Conservation (phyloP, 2,113 vertebrate species). For the Pelusios castaneus region DNA sequence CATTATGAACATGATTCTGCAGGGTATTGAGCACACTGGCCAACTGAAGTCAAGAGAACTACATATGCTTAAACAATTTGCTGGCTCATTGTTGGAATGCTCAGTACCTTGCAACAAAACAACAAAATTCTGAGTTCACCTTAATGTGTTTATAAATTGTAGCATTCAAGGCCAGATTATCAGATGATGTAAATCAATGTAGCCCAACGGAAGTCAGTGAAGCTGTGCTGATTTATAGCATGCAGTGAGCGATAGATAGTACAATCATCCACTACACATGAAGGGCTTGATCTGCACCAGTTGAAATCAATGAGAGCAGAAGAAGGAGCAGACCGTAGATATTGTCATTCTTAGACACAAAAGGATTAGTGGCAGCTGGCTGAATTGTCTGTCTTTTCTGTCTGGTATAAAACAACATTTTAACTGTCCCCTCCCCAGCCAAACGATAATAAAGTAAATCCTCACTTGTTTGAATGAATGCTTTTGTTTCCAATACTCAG, state of each 20-base stretch:
- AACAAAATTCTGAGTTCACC: background rate
- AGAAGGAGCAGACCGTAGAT: background rate
- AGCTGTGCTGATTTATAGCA: background rate
- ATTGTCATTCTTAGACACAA: background rate
- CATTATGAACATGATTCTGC: background rate
- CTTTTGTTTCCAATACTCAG: background rate
- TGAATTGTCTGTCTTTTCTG: background rate
- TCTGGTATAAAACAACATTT: background rate
- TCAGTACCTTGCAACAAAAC: background rate
- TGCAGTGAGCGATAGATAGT: background rate
- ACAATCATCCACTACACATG: rapidly evolving
- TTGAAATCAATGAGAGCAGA: background rate
- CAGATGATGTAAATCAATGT: background rate
- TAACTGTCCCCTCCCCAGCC: background rate
- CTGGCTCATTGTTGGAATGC: background rate
- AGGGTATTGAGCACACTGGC: background rate
- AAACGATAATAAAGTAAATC: background rate
- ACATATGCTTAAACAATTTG: background rate
- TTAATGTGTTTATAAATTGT: background rate
- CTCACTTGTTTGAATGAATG: constrained; percentile 6
- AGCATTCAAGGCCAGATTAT: background rate
- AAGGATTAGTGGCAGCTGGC: background rate
- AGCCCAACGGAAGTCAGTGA: rapidly evolving
- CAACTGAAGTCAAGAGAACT: background rate
- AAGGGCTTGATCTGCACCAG: rapidly evolving